phyloP scores from a whole-genome alignment of 2,113 vertebrate species.

The Arizona elegans region DNA sequence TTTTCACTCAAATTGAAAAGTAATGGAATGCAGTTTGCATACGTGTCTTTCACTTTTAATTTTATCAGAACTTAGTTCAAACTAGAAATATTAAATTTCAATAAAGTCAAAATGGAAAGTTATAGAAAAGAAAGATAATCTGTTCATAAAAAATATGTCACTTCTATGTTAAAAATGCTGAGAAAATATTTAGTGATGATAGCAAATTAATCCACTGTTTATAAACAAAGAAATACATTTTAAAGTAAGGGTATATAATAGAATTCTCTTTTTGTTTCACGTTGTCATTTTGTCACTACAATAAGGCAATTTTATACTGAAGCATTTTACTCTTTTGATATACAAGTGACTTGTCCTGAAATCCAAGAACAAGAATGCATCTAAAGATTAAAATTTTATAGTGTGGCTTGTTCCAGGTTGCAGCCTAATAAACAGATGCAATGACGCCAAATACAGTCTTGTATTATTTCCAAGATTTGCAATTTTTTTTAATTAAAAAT shows the following conservation, averaged over 20 bases:
- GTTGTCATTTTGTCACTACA: neutral
- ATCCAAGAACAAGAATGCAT: neutral
- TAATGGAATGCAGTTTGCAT: neutral
- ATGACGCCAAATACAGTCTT: neutral
- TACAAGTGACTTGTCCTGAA: neutral
- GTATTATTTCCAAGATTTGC: neutral
- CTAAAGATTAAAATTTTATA: neutral
- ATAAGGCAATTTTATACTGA: conserved; percentile 17
- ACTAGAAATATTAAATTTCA: neutral
- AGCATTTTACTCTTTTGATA: neutral
- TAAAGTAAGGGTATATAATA: neutral
- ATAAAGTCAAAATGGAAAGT: neutral
- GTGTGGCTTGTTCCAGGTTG: neutral
- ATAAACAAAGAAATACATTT: neutral
- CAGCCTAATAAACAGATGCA: neutral
- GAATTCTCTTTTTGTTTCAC: neutral
- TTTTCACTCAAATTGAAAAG: neutral
- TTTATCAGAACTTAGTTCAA: neutral
- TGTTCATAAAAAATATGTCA: neutral
- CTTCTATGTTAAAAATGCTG: conserved; percentile 5
- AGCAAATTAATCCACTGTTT: neutral
- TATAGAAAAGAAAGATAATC: conserved; percentile 1
- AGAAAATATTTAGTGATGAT: neutral
- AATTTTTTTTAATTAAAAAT: neutral
- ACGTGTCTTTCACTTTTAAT: neutral